A percentile compares a stretch with the other conserved stretches of the same genome.
Conservation (phyloP, 2,113 vertebrate species). For the Myotis yumanensis region DNA sequence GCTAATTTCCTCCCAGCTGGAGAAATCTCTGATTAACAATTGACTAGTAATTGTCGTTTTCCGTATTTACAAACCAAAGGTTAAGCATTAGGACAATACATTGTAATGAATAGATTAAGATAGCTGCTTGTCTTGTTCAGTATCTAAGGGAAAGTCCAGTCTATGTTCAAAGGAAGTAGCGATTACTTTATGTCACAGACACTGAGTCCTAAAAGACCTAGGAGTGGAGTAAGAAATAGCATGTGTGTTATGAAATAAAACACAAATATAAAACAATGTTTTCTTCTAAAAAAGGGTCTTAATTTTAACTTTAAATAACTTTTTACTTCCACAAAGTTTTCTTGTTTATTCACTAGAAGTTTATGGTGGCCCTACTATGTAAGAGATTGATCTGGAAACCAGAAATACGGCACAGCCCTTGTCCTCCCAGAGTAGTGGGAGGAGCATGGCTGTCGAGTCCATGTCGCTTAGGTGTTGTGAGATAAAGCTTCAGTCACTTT, state of each 20-base stretch:
- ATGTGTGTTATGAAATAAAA: not conserved
- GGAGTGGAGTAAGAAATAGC: not conserved
- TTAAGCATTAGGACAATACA: not conserved
- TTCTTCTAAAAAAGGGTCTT: not conserved
- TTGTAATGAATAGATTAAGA: not conserved
- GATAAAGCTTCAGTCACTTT: not conserved
- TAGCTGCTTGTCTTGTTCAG: not conserved
- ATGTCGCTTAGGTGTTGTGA: not conserved
- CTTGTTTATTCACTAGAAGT: not conserved
- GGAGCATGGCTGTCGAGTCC: not conserved
- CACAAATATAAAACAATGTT: not conserved
- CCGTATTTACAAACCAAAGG: not conserved
- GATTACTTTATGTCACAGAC: not conserved
- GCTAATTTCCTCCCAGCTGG: not conserved
- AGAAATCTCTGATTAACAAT: constrained; percentile 16
- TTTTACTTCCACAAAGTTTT: not conserved
- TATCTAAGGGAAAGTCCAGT: not conserved
- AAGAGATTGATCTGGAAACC: not conserved
- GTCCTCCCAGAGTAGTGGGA: not conserved
- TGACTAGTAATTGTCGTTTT: not conserved
- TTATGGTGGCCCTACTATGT: not conserved
- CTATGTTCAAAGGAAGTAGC: not conserved
- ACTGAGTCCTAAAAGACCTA: not conserved
- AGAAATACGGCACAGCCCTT: not conserved
- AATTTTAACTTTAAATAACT: not conserved